phyloP scores from a whole-genome alignment of 2,113 vertebrate species.

The Tupaia tana region DNA sequence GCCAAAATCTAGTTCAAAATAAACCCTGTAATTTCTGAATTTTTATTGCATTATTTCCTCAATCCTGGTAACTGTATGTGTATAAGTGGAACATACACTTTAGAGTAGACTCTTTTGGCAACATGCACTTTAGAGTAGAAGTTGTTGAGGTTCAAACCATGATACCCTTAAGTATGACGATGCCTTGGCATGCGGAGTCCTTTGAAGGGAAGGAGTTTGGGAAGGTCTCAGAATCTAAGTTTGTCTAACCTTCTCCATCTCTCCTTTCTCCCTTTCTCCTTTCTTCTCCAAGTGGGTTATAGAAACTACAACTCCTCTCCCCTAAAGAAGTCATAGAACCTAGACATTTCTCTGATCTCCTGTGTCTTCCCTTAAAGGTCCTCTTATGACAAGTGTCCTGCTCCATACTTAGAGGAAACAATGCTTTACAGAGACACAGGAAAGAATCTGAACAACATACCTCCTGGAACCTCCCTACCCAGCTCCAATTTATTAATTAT shows the following conservation, averaged over 20 bases:
- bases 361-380: not conserved
- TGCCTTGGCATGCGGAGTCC: not conserved
- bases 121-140: not conserved
- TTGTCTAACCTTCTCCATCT: not conserved
- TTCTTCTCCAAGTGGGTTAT: not conserved
- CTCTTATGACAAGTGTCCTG: not conserved
- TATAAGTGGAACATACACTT: not conserved
- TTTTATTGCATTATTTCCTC: conserved; percentile 15
- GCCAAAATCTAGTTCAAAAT: not conserved
- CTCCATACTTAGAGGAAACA: not conserved
- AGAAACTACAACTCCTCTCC: not conserved
- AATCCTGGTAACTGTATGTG: not conserved
- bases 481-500: not conserved
- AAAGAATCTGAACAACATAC: not conserved
- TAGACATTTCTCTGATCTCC: not conserved
- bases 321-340: not conserved
- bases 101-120: not conserved
- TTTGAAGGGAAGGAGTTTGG: not conserved
- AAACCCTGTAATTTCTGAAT: not conserved
- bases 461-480: not conserved
- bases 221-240: not conserved
- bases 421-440: too few species aligned
- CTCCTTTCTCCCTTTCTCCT: not conserved
- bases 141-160: not conserved
- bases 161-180: too few species aligned